Conservation (phyloP, 2,113 vertebrate species). For the Macquaria australasica region DNA sequence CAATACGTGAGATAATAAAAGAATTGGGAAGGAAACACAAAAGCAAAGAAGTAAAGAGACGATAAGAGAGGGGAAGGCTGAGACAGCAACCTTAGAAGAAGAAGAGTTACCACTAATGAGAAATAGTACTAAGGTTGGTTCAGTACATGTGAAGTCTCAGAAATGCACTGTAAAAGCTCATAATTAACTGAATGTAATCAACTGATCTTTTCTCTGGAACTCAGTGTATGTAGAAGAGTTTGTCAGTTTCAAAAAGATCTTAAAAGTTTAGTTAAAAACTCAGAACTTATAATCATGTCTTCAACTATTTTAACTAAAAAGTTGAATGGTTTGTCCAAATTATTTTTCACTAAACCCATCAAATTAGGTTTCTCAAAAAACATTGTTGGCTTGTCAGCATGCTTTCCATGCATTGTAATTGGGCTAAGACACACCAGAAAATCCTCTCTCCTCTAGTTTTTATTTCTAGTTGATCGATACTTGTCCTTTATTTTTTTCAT, state of each 20-base stretch:
- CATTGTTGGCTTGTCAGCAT: no score
- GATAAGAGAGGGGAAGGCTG: conserved; percentile 2
- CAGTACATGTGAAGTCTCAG: background rate
- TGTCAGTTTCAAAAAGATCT: background rate
- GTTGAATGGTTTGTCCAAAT: background rate
- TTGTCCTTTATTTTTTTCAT: background rate
- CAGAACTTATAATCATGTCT: background rate
- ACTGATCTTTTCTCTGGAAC: background rate
- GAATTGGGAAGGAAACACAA: conserved; percentile 8
- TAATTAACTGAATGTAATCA: background rate
- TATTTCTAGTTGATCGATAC: background rate
- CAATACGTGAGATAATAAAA: conserved; percentile 1
- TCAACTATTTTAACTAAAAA: background rate
- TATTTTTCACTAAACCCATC: no score
- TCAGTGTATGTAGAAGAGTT: background rate
- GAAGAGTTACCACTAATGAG: background rate
- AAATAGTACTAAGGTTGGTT: background rate
- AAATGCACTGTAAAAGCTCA: background rate
- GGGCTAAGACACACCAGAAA: no score
- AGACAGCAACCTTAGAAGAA: conserved; percentile 13
- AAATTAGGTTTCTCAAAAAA: no score
- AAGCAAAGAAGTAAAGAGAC: conserved; percentile 8
- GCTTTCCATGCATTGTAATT: background rate
- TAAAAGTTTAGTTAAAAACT: background rate
- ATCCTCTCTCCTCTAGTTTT: no score